Evolutionary conservation across 2,888 invertebrate genomes (phyloP).

Genomic region (Gymnoscelis rufifasciata): DNA sequence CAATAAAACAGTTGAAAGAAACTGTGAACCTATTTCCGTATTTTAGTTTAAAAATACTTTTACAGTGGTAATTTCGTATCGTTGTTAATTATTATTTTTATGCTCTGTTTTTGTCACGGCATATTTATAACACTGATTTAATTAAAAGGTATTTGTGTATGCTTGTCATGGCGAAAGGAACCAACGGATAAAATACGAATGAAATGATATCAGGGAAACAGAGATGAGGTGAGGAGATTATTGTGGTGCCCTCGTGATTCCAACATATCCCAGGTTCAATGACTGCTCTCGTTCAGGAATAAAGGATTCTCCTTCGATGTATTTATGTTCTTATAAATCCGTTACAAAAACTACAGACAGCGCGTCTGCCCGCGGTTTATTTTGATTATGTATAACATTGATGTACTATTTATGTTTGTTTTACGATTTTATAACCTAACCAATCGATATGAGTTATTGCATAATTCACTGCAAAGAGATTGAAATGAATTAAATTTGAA

Average conservation of each 20-base stretch:
- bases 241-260: neutral
- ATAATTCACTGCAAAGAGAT: conserved; percentile 15
- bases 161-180: too few species aligned
- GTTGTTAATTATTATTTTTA: too few species aligned
- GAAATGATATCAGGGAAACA: neutral
- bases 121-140: too few species aligned
- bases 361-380: conserved; percentile 44
- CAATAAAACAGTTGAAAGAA: conserved; percentile 6
- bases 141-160: too few species aligned
- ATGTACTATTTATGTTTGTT: conserved; percentile 13
- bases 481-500: neutral
- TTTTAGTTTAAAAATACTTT: neutral
- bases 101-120: too few species aligned
- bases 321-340: conserved; percentile 29
- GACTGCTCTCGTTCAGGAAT: conserved; percentile 17
- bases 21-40: conserved; percentile 10
- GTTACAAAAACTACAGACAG: conserved; percentile 49
- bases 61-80: too few species aligned
- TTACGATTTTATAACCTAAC: conserved; percentile 20
- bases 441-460: conserved; percentile 11
- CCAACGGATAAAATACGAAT: too few species aligned
- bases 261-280: conserved; percentile 1
- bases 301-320: conserved; percentile 18
- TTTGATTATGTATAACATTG: conserved; percentile 38
- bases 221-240: neutral